Conservation (phyloP, 2,113 vertebrate genomes). For the Leptobrachium ailaonicum region DNA sequence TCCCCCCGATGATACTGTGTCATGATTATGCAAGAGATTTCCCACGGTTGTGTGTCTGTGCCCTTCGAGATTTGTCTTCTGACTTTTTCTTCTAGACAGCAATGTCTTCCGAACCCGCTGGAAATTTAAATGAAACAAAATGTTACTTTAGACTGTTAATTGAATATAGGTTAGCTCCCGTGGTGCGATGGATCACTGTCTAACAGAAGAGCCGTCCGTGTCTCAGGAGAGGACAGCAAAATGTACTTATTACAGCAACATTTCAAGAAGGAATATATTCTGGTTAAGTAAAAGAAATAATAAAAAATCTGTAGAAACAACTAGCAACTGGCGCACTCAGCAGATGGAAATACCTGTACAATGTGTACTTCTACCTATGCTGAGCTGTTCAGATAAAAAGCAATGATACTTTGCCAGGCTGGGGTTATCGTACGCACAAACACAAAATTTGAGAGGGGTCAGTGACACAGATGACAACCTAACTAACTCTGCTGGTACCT, state of each 20-base stretch:
- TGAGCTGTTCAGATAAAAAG: too few relatives aligned
- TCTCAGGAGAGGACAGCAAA: not conserved
- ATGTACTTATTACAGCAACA: not conserved
- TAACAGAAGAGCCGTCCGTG: not conserved
- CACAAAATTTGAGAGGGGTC: too few relatives aligned
- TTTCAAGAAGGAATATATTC: not conserved
- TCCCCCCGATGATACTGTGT: not conserved
- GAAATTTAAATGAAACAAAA: constrained; percentile 20
- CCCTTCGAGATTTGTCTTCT: not conserved
- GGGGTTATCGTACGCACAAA: too few relatives aligned
- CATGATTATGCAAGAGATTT: not conserved
- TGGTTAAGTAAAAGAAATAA: too few relatives aligned
- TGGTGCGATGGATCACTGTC: not conserved
- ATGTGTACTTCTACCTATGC: too few relatives aligned
- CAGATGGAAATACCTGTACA: too few relatives aligned
- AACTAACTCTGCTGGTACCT: too few relatives aligned
- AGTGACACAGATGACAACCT: too few relatives aligned
- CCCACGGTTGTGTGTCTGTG: not conserved
- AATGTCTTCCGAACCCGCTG: constrained; percentile 37
- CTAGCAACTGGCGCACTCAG: too few relatives aligned
- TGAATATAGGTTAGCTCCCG: not conserved
- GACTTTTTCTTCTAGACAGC: constrained; percentile 29
- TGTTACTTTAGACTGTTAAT: constrained; percentile 17
- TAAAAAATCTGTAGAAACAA: too few relatives aligned
- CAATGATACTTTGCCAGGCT: too few relatives aligned